Base-by-base conservation (phyloP, 2,888 invertebrate genomes). In the Endomychus coccineus region DNA sequence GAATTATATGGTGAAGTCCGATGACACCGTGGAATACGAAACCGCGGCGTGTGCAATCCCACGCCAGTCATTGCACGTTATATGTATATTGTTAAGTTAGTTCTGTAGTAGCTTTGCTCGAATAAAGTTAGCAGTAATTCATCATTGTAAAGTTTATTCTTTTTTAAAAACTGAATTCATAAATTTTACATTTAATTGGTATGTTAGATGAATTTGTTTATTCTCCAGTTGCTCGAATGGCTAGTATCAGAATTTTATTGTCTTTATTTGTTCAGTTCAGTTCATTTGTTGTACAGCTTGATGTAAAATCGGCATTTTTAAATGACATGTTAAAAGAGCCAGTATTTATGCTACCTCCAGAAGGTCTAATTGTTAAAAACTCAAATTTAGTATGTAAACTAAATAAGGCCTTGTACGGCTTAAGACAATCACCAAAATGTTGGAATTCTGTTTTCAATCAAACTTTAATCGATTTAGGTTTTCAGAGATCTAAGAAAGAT, bases 201-300 rank as follows among this genome's bases (percentile, higher is more conserved):
- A n/a, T n/a, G n/a, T n/a, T n/a, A n/a, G n/a, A n/a, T n/a, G n/a
- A n/a, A n/a, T n/a, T n/a, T n/a, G n/a, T 42, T 10, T 49, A 48
- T 41, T 40, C 48, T 14, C 49, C 48, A 16, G 49, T 49, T 16
- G 46, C 46, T 13, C 32, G 45, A 41, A 49, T 49, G 45, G 28
- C 27, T 6, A 49, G 46, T 10, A 40, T 49, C 14, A 36, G 47
- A 39, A 14, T 46, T 10, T 16, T 49, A 24, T 35, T 46, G 12
- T 41, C 35, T 5, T 28, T 48, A n/a, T n/a, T n/a, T n/a, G n/a
- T n/a, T n/a, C n/a, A n/a, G n/a, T n/a, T n/a, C n/a, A n/a, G n/a
- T n/a, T n/a, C n/a, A n/a, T n/a, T n/a, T 16, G 38, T 36, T 35
- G 16, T 47, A 12, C 21, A 49, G 34, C 27, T 31, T 24, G 39